phyloP scores from a whole-genome alignment of 2,113 vertebrate genomes.

The Lethenteron camtschaticum region DNA sequence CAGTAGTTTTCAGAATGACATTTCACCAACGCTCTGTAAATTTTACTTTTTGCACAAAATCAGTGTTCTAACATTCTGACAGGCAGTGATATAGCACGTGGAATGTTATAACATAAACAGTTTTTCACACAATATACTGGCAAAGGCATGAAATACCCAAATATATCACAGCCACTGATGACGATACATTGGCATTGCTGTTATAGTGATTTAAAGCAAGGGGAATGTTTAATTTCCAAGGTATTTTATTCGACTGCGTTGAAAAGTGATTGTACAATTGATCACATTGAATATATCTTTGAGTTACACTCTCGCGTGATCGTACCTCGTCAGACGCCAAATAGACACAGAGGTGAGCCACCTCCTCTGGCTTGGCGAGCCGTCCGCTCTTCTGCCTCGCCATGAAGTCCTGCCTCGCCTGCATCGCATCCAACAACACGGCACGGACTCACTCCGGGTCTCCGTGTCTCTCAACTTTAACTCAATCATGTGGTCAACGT shows the following conservation, averaged over 20 bases:
- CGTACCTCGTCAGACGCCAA: slow-evolving; percentile 81
- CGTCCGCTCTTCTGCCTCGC: slow-evolving; percentile 63
- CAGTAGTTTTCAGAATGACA: too few relatives aligned
- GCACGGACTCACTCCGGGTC: neutral
- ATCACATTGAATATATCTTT: neutral
- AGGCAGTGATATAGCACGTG: too few relatives aligned
- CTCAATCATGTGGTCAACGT: neutral
- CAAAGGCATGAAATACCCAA: neutral
- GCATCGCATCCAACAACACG: slow-evolving; percentile 5
- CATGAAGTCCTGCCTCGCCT: slow-evolving; percentile 65
- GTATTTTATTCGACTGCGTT: neutral
- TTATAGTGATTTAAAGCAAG: neutral
- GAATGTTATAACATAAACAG: too few relatives aligned
- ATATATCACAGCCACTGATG: neutral
- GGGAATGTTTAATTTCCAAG: neutral
- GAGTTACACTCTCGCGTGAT: neutral
- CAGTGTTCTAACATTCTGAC: too few relatives aligned
- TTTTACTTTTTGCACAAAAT: too few relatives aligned
- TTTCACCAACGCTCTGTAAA: too few relatives aligned
- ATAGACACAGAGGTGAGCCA: slow-evolving; percentile 66
- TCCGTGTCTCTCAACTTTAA: neutral
- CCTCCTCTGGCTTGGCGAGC: slow-evolving; percentile 63
- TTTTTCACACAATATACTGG: too few relatives aligned
- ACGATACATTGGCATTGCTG: neutral
- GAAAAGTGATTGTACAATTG: neutral